These are phyloP conservation scores for Homarus americanus DNA, from an alignment of 1,140 invertebrate species.

Conservation along the genomic window DNA sequence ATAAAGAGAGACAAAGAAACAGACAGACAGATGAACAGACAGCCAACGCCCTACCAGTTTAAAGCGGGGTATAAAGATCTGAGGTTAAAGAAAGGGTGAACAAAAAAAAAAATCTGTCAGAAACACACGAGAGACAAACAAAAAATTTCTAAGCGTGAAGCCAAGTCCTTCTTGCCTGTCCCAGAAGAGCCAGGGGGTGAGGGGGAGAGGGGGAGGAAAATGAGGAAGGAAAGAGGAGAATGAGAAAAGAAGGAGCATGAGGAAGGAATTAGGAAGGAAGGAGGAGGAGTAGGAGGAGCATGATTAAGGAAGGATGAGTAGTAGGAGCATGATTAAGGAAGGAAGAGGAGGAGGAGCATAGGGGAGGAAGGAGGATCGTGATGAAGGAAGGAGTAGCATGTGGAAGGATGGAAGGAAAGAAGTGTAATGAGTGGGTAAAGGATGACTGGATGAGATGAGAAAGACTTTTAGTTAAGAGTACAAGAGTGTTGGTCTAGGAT, in stretches of 20 bases:
- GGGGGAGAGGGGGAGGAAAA: background rate
- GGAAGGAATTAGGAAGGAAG: background rate
- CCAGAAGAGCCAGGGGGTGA: conserved; percentile 1
- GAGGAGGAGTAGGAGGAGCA: too few relatives aligned
- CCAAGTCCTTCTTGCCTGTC: too few relatives aligned
- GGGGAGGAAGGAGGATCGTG: background rate
- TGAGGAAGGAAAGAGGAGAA: background rate
- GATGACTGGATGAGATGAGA: background rate
- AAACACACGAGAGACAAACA: too few relatives aligned
- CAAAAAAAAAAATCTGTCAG: too few relatives aligned
- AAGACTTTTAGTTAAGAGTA: background rate
- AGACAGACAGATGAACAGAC: too few relatives aligned
- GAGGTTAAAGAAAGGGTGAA: too few relatives aligned
- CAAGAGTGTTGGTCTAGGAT: background rate
- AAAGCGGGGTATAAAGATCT: too few relatives aligned
- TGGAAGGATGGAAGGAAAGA: too few relatives aligned
- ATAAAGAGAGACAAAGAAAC: too few relatives aligned
- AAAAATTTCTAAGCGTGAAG: too few relatives aligned
- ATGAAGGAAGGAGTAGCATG: background rate
- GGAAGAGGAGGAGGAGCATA: background rate
- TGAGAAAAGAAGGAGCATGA: background rate
- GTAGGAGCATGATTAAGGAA: background rate
- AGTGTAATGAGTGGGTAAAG: background rate
- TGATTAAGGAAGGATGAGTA: background rate
- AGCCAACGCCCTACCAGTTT: too few relatives aligned